phyloP scores from a whole-genome alignment of 64 coral and sea anemone genomes.

The Stichodactyla mertensii region DNA sequence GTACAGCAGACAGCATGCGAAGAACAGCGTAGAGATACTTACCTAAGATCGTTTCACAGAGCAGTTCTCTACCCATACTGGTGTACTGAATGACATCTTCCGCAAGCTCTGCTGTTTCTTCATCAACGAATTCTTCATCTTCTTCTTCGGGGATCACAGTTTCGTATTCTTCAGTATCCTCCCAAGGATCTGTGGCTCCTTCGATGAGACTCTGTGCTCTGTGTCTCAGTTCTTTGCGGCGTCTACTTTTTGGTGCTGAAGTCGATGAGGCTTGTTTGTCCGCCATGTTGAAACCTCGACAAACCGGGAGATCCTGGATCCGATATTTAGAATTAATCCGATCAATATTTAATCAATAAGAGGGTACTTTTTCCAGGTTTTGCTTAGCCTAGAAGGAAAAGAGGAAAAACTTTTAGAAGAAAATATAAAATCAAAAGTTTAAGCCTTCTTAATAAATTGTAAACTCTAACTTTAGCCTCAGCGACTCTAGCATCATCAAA shows the following conservation, averaged over 20 bases:
- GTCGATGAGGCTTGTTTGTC: neutral
- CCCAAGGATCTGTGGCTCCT: constrained; percentile 63
- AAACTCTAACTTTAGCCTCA: no score
- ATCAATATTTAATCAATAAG: neutral
- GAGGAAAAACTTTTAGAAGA: no score
- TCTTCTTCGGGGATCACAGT: constrained; percentile 76
- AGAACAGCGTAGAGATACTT: neutral
- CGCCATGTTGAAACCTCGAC: neutral
- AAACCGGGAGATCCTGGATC: neutral
- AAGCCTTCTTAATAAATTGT: no score
- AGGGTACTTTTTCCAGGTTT: no score
- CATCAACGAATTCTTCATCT: constrained; percentile 85
- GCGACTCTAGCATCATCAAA: no score
- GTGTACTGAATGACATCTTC: constrained; percentile 89
- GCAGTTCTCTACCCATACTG: constrained; percentile 67
- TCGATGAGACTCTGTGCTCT: constrained; percentile 85
- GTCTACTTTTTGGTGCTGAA: constrained; percentile 4
- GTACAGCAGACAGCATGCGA: neutral
- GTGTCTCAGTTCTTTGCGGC: constrained; percentile 68
- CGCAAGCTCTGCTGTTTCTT: constrained; percentile 82
- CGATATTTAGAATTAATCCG: neutral
- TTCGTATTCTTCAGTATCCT: constrained; percentile 78
- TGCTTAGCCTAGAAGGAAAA: no score
- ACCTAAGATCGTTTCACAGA: constrained; percentile 87
- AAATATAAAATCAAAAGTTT: no score